phyloP scores from a whole-genome alignment of 2,888 invertebrate species.

The Drosophila kuntzei region DNA sequence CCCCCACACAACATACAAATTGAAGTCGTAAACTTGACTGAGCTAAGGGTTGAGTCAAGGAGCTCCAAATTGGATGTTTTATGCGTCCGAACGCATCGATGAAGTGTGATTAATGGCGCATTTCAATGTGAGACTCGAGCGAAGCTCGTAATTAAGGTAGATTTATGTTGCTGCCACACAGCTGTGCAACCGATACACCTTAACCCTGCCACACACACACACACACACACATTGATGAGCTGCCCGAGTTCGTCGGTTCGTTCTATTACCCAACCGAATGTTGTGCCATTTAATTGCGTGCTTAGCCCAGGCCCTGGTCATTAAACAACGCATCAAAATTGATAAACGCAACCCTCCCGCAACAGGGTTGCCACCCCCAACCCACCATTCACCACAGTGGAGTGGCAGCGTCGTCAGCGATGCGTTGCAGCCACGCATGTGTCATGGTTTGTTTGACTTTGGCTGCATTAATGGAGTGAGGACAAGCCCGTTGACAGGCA shows the following conservation, averaged over 20 bases:
- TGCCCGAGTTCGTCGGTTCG: slow-evolving; percentile 13
- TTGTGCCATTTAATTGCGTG: slow-evolving; percentile 69
- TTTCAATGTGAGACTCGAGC: slow-evolving; percentile 62
- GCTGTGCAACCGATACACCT: slow-evolving; percentile 25
- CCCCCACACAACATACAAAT: slow-evolving; percentile 13
- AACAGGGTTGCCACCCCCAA: slow-evolving; percentile 1
- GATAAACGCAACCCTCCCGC: slow-evolving; percentile 56
- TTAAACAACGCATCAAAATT: slow-evolving; percentile 73
- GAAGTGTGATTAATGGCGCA: slow-evolving; percentile 77
- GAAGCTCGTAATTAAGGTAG: slow-evolving; percentile 65
- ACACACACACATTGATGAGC: neutral
- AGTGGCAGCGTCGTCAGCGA: slow-evolving; percentile 29
- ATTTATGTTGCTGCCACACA: slow-evolving; percentile 50
- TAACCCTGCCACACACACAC: slow-evolving; percentile 1
- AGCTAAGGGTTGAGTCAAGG: slow-evolving; percentile 22
- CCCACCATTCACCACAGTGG: neutral
- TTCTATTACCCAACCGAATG: slow-evolving; percentile 60
- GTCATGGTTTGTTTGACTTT: slow-evolving; percentile 49
- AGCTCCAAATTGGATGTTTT: slow-evolving; percentile 63
- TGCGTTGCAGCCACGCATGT: slow-evolving; percentile 57
- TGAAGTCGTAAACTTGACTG: slow-evolving; percentile 58
- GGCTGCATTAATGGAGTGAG: slow-evolving; percentile 57
- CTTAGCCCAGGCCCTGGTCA: slow-evolving; percentile 63
- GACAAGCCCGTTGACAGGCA: slow-evolving; percentile 46
- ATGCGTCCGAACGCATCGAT: slow-evolving; percentile 68